Conservation (phyloP, 2,113 vertebrate species). For the Seriola dumerili region DNA sequence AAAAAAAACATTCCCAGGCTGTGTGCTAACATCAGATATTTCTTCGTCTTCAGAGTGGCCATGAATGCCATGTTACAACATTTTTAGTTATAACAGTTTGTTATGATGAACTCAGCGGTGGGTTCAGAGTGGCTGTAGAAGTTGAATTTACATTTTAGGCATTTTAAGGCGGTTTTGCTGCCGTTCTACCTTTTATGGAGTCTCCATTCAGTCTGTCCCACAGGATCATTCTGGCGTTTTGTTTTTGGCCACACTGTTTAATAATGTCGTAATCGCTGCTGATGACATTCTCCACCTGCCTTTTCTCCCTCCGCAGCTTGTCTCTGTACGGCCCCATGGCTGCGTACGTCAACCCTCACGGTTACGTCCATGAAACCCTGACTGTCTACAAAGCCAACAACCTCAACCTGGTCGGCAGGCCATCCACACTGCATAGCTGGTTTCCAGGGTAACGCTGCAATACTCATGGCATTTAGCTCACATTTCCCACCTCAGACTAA, state of each 20-base stretch:
- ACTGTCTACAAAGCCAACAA: conserved; percentile 96
- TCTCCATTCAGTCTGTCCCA: neutral
- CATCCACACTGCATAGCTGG: conserved; percentile 98
- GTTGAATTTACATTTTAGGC: neutral
- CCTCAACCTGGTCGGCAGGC: conserved; percentile 91
- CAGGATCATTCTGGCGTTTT: conserved; percentile 4
- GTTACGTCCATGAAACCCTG: conserved; percentile 96
- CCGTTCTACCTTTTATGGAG: neutral
- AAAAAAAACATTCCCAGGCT: neutral
- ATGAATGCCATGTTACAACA: neutral
- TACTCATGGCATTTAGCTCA: neutral
- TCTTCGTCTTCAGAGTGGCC: neutral
- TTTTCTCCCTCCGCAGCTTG: conserved; percentile 82
- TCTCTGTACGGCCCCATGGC: conserved; percentile 98
- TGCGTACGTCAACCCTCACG: conserved; percentile 97
- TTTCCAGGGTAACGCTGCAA: conserved; percentile 93
- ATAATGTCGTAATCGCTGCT: neutral
- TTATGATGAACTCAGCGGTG: neutral
- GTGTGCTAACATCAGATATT: neutral
- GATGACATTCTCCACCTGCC: neutral
- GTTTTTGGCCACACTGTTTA: neutral
- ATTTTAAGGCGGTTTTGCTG: neutral
- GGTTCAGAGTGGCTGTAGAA: conserved; percentile 2
- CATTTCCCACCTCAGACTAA: neutral
- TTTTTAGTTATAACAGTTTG: neutral